Evolutionary conservation across 2,113 vertebrate genomes (phyloP).

Genomic region (Psittacara wagleri): DNA sequence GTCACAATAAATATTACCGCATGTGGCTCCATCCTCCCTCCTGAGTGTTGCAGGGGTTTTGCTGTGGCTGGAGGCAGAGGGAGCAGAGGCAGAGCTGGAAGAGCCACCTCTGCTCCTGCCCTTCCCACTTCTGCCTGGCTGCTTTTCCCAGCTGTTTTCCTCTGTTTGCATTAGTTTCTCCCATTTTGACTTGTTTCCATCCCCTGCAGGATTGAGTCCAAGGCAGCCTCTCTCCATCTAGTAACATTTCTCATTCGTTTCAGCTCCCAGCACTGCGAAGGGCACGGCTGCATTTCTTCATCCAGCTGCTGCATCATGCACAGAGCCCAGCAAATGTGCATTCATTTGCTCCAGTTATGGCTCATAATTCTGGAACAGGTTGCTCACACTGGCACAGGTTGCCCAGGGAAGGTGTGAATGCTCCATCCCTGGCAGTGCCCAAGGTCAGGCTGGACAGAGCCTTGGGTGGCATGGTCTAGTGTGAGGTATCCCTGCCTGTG

Average conservation of each 20-base stretch:
- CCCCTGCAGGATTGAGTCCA: neutral
- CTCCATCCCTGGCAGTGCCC: neutral
- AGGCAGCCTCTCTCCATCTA: neutral
- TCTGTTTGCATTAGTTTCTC: neutral
- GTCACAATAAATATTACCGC: neutral
- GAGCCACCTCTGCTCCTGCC: neutral
- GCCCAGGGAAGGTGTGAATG: neutral
- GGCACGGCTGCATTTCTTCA: neutral
- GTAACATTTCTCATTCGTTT: too few relatives aligned
- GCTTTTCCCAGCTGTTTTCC: neutral
- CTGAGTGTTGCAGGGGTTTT: neutral
- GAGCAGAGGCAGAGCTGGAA: neutral
- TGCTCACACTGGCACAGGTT: neutral
- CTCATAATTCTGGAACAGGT: neutral
- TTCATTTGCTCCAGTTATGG: neutral
- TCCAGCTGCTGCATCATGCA: neutral
- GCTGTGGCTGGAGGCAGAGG: neutral
- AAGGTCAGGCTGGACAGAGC: neutral
- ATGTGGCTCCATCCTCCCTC: rapidly evolving
- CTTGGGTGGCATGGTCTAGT: neutral
- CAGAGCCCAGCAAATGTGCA: neutral
- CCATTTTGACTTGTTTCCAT: neutral
- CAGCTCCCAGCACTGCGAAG: neutral
- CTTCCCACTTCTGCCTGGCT: neutral
- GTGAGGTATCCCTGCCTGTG: neutral